These are phyloP conservation scores for Pelochelys cantorii DNA, from an alignment of 2,797 vertebrate genomes.

Conservation along the genomic window DNA sequence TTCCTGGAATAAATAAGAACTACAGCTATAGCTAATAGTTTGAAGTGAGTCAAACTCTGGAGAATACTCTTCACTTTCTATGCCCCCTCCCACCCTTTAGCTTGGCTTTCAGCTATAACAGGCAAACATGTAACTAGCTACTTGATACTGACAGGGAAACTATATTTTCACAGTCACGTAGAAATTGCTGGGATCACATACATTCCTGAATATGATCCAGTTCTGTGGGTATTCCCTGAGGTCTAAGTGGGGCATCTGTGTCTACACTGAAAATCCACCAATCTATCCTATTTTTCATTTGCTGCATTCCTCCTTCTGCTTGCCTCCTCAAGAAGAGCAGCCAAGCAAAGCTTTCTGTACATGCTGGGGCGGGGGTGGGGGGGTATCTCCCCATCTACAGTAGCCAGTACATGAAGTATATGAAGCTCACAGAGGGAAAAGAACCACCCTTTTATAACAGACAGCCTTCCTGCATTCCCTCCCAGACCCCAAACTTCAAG, in stretches of 20 bases:
- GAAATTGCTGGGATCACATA: not conserved
- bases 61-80: not conserved
- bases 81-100: not conserved
- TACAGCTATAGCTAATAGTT: not conserved
- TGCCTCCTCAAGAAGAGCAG: not conserved
- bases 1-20: not conserved
- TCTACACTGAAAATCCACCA: not conserved
- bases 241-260: not conserved
- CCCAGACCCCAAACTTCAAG: not conserved
- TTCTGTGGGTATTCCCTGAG: not conserved
- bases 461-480: not conserved
- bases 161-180: not conserved
- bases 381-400: not conserved
- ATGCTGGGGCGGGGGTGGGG: not conserved
- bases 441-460: not conserved
- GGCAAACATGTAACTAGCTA: not conserved
- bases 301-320: not conserved
- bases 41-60: not conserved
- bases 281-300: not conserved
- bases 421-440: accelerated
- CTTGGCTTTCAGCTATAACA: not conserved
- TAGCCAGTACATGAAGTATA: not conserved
- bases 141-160: not conserved
- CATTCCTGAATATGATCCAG: too few species aligned
- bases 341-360: not conserved